These are phyloP conservation scores for Vulpes ferrilata DNA, from an alignment of 2,113 vertebrate genomes.

Conservation along the genomic window DNA sequence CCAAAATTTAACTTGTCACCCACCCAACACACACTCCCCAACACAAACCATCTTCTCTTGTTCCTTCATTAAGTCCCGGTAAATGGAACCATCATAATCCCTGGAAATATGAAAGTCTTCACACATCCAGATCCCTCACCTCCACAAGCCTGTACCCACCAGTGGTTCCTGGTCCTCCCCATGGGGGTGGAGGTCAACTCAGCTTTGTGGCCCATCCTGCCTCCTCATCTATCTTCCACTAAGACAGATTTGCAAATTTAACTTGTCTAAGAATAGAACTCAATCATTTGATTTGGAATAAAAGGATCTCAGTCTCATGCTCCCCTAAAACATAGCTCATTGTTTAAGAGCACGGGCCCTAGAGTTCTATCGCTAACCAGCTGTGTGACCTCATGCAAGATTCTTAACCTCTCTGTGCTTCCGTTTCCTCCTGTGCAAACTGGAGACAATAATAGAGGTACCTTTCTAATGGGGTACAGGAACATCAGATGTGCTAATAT, in stretches of 20 bases:
- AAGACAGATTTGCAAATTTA: background rate
- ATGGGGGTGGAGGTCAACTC: fast-evolving
- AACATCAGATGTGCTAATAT: background rate
- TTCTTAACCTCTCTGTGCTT: background rate
- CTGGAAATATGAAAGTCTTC: background rate
- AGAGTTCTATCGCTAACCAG: background rate
- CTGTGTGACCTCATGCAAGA: background rate
- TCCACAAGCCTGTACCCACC: background rate
- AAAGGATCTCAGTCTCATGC: background rate
- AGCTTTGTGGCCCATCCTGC: background rate
- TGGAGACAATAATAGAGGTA: background rate
- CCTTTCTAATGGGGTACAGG: background rate
- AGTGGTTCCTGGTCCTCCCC: background rate
- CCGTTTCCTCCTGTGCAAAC: background rate
- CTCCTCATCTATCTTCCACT: background rate
- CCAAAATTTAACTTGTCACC: background rate
- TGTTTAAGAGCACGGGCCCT: background rate
- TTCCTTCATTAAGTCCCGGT: background rate
- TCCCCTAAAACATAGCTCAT: background rate
- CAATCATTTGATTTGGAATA: background rate
- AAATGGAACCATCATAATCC: background rate
- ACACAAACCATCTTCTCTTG: background rate
- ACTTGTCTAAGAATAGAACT: background rate
- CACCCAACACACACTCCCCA: fast-evolving
- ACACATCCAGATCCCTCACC: background rate